Base-by-base conservation (phyloP, 2,797 vertebrate genomes). In the Hydrophis major region DNA sequence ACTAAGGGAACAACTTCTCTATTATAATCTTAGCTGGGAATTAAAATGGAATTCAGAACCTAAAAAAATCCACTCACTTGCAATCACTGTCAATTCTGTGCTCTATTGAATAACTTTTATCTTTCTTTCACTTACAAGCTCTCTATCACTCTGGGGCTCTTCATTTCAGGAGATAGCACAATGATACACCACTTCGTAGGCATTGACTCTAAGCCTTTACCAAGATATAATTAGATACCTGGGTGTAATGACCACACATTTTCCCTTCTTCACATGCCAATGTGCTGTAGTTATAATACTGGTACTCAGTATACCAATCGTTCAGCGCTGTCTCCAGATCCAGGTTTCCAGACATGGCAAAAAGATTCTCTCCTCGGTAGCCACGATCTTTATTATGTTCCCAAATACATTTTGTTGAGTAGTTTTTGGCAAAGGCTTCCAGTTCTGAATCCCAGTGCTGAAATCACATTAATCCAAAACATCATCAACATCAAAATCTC, bases 181-280 rank as follows among this genome's bases (percentile, higher is more conserved):
- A 59, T 13, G 4, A 56, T 60, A 37, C 20, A 47, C n/a, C 42
- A 86, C 37, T 18, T 32, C 50, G 57, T 50, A 57, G 63, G 20
- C 57, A 13, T 87, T 87, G 50, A 83, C 91, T 74, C 0, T 89
- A 32, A 11, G 2, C 4, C 37, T 18, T 90, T 86, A 50, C 5
- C 69, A 93, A 42, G 20, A 61, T 42, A 63, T 57, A 47, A 55
- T 11, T 37, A 22, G 4, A 32, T 97, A 98, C 98, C 97, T 98
- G 98, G 2, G 98, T 98, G 94, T 98, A 98, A 96, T 98, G 97
- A 92, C 97, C 98, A 56, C 98, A 98, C 97, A 97, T 97, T 94
- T 98, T 94, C 12, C 96, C 96, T 0, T 94, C 83, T 2, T 91
- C 37, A 63, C 98, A 98, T 0, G 50, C n/a, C 88, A 94, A 90